Base-by-base conservation (phyloP, 1,140 invertebrate species). In the Rhopalosiphum maidis region DNA sequence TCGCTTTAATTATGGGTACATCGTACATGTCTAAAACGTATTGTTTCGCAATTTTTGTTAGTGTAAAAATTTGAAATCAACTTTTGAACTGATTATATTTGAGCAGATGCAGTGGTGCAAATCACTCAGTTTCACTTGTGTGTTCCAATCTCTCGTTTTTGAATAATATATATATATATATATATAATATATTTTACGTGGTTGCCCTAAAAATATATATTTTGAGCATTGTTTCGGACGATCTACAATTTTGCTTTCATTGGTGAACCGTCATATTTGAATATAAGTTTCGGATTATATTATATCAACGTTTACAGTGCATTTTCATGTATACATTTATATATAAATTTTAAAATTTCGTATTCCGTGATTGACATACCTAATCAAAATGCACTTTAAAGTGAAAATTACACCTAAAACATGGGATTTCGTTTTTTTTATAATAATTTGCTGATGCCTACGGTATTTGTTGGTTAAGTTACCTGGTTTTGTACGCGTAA, bases 111-210 rank as follows among this genome's bases (percentile, higher is more conserved):
- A 86, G 85, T 86, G 23, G 43, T 41, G 43, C 43, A 43, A 15
- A 86, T 86, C 43, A 86, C 43, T n/a, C 43, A 43, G 25, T 86
- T 86, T 86, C 85, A 86, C 85, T 86, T 86, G 83, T n/a, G 86
- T 51, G 46, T 88, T 88, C 30, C 86, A 51, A 88, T 51, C 86
- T 22, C 46, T 51, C n/a, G 46, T 35, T 88, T 88, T 88, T 51
- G 5, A 88, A 51, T 88, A 30, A n/a, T 18, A 86, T 21, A 15
- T 35, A 85, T 25, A 46, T 35, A 85, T 25, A 46, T 2, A 37
- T 5, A 23, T 86, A 9, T 25, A 41, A 30, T 46, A 86, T 9
- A 9, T 1, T 43, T 25, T 86, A 15, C 43, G 43, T 3, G 30
- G 43, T 43, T 25, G 60, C 30, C 37, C 22, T 41, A 83, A 83